A percentile compares a stretch with the other conserved stretches of the same genome.
These are phyloP conservation scores for Otolemur garnettii DNA, from an alignment of 2,113 vertebrate genomes.

Conservation along the genomic window DNA sequence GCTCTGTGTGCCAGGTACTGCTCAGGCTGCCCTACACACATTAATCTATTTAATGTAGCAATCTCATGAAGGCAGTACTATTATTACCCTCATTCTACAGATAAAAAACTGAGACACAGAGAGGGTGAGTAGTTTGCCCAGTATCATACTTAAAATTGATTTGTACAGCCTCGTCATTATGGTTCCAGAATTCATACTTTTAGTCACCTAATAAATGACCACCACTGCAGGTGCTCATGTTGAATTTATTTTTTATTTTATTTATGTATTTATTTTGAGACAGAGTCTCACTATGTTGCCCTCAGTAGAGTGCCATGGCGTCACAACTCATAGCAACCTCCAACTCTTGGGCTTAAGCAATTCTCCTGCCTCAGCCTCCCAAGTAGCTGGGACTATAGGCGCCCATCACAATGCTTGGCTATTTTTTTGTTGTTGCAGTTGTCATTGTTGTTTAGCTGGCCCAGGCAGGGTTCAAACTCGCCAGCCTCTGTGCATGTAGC, in stretches of 20 bases:
- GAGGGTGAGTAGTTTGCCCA: background rate
- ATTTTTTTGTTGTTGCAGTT: no score
- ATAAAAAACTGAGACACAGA: background rate
- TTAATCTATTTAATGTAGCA: background rate
- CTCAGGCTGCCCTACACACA: background rate
- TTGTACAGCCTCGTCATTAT: background rate
- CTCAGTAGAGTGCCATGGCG: no score
- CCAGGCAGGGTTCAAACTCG: no score
- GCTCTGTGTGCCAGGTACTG: background rate
- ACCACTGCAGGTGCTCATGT: background rate
- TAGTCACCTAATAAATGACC: background rate
- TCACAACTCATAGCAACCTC: no score
- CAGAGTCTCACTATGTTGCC: no score
- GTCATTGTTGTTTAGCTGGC: no score
- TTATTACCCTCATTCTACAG: background rate
- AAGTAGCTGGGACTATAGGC: no score
- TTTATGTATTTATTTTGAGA: background rate
- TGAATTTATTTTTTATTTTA: background rate
- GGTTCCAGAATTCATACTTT: background rate
- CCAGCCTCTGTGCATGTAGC: no score
- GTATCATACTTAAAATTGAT: background rate
- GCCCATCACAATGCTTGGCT: no score
- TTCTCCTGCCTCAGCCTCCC: no score
- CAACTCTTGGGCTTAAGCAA: no score
- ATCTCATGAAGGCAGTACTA: background rate